Conservation (phyloP, 2,797 vertebrate genomes). For the Todus mexicanus region DNA sequence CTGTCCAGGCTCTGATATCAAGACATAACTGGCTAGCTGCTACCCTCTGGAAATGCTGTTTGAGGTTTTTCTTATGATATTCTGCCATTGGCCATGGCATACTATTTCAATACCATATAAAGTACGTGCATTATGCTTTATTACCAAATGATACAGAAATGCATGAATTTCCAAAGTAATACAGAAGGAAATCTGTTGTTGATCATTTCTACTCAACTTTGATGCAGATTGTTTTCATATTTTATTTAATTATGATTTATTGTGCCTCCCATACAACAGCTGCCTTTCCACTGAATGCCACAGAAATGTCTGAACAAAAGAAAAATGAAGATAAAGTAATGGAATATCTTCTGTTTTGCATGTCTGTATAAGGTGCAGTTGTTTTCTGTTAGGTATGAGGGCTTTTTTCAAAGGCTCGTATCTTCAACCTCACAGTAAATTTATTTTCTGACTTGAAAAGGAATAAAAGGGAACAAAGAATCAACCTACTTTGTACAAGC, state of each 20-base stretch:
- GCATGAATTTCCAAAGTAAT: not conserved
- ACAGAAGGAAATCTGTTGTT: conserved; percentile 6
- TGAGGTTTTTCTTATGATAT: conserved; percentile 28
- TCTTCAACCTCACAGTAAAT: not conserved
- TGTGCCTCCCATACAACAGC: not conserved
- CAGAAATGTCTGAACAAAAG: conserved; percentile 13
- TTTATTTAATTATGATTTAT: not conserved
- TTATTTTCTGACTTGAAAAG: not conserved
- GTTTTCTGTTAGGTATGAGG: not conserved
- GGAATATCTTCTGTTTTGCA: not conserved
- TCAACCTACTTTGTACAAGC: not conserved
- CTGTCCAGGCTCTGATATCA: conserved; percentile 38
- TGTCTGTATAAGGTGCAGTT: not conserved
- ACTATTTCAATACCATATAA: conserved; percentile 30
- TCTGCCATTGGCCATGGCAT: conserved; percentile 26
- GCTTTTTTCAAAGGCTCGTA: not conserved
- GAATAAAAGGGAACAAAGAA: not conserved
- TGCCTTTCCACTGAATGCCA: not conserved
- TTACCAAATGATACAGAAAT: not conserved
- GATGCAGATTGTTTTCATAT: not conserved
- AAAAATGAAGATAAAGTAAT: not conserved
- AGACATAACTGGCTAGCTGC: not conserved
- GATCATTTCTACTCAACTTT: not conserved
- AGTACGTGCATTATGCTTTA: not conserved
- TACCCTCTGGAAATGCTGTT: conserved; percentile 50